Conservation (phyloP, 1,140 invertebrate species). For the Hyles euphorbiae region DNA sequence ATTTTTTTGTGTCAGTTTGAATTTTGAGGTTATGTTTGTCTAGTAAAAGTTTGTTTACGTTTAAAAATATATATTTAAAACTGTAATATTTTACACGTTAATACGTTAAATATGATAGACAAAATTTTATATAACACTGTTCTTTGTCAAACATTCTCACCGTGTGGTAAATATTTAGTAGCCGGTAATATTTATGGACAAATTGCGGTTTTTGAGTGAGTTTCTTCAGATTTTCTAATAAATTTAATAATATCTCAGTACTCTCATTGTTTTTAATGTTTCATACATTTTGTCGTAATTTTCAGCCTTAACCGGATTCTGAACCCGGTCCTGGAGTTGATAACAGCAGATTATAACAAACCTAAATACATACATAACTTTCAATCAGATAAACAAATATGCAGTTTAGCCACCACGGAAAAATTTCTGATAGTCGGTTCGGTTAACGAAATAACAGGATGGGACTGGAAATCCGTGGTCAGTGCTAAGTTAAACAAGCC, state of each 20-base stretch:
- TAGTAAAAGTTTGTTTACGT: no score
- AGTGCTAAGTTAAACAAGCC: slow-evolving; percentile 79
- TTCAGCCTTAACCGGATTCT: slow-evolving; percentile 77
- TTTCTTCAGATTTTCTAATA: slow-evolving; percentile 22
- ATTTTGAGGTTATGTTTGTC: no score
- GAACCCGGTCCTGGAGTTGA: slow-evolving; percentile 75
- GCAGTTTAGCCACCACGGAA: slow-evolving; percentile 82
- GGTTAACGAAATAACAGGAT: slow-evolving; percentile 83
- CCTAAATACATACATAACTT: slow-evolving; percentile 77
- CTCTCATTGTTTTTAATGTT: no score
- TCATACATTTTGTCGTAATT: slow-evolving; percentile 13
- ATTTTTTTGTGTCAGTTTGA: no score
- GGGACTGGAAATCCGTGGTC: slow-evolving; percentile 83
- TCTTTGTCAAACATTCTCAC: slow-evolving; percentile 86
- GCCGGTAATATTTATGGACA: slow-evolving; percentile 90
- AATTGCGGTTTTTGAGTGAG: slow-evolving; percentile 89
- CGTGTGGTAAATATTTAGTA: slow-evolving; percentile 87
- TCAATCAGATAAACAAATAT: slow-evolving; percentile 79
- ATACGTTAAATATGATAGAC: slow-evolving; percentile 48
- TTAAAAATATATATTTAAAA: no score
- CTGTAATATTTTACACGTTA: no score
- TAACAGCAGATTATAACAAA: slow-evolving; percentile 74
- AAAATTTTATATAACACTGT: slow-evolving; percentile 85
- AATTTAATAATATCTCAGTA: neutral
- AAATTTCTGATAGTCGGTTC: slow-evolving; percentile 86